Base-by-base conservation (phyloP, 2,113 vertebrate species). In the Pseudorasbora parva region DNA sequence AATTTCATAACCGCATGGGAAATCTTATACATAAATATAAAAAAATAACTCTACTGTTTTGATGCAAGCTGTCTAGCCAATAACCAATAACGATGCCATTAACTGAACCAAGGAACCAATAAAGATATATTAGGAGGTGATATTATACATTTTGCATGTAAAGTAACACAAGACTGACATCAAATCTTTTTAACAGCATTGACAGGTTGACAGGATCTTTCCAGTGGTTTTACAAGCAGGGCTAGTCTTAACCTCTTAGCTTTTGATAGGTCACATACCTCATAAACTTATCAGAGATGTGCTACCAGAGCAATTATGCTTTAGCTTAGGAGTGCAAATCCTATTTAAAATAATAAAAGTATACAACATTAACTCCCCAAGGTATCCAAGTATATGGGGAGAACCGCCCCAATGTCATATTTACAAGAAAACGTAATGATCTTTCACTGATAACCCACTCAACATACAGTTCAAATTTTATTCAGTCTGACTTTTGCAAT, bases 211-310 rank as follows among this genome's bases (percentile, higher is more conserved):
- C 62, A 80, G 68, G 82, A 78, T 79, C 60, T 78, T 68, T 37
- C 85, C 43, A 78, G 45, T 86, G 73, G 57, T 45, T 83, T 87
- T 86, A 62, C 82, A 64, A 87, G 84, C 51, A 59, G 43, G 10
- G 79, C 51, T 64, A 84, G 62, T 45, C 76, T 73, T 84, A 25
- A n/a, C 57, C 77, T 76, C 27, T 78, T 30, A 66, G 47, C 62
- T 59, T 82, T 78, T 78, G 84, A 72, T 89, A 91, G 88, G 88
- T 91, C 87, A 90, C 79, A 85, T 90, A 84, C 33, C 56, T 86
- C 47, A 33, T 59, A 88, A 77, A 91, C 83, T 71, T 54, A 64
- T 87, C 78, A 23, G 73, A 27, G 78, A 68, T 69, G 75, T 82
- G 62, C 54, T 73, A 57, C 19, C 6, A 76, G 54, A 56, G 68